A percentile compares a stretch with the other conserved stretches of the same genome.
Evolutionary conservation across 2,113 vertebrate species (phyloP).

Genomic region (Ictalurus furcatus): DNA sequence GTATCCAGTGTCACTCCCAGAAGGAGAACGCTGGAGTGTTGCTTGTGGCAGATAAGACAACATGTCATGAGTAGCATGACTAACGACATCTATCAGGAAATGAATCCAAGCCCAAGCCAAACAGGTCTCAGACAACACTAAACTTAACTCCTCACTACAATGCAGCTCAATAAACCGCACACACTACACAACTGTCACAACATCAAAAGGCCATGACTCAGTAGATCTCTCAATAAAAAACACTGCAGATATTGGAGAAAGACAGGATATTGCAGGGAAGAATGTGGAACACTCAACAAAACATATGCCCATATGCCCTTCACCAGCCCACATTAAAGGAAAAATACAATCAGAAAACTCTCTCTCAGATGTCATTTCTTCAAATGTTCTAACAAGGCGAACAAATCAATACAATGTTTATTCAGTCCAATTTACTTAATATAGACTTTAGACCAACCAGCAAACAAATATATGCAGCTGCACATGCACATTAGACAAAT

Average conservation of each 20-base stretch:
- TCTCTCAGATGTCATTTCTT: background rate
- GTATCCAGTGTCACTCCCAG: slow-evolving; percentile 16
- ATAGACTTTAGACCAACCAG: too few species aligned
- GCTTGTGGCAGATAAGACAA: slow-evolving; percentile 30
- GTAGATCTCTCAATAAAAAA: slow-evolving; percentile 14
- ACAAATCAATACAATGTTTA: background rate
- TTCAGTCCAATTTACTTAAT: background rate
- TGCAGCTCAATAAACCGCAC: slow-evolving; percentile 29
- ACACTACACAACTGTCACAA: background rate
- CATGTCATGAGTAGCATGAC: slow-evolving; percentile 32
- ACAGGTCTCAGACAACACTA: slow-evolving; percentile 27
- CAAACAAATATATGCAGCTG: too few species aligned
- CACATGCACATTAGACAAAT: too few species aligned
- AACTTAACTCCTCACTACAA: slow-evolving; percentile 12
- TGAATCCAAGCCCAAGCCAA: slow-evolving; percentile 24
- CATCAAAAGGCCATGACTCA: slow-evolving; percentile 17
- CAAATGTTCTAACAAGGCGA: background rate
- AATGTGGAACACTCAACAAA: background rate
- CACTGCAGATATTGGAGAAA: slow-evolving; percentile 6
- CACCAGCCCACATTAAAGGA: background rate
- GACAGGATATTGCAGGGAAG: background rate
- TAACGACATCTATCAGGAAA: slow-evolving; percentile 41
- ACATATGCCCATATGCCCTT: background rate
- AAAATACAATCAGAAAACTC: background rate
- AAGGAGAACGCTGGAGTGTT: slow-evolving; percentile 7